Evolutionary conservation across 1,140 invertebrate species (phyloP).

Genomic region (Drosophila pachea): DNA sequence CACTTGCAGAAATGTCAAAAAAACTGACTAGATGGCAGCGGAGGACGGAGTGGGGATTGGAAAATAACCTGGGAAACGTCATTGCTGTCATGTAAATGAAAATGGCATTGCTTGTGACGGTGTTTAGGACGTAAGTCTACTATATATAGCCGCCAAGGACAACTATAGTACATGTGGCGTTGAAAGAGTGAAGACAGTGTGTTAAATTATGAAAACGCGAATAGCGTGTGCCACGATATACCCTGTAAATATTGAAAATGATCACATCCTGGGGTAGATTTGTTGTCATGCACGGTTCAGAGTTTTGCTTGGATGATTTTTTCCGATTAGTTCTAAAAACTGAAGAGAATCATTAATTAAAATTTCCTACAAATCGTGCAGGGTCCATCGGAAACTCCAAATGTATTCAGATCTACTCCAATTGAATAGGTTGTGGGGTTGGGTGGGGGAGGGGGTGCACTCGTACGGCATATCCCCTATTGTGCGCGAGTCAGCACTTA

Average conservation of each 20-base stretch:
- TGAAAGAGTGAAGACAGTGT: conserved; percentile 46
- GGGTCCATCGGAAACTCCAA: too few species aligned
- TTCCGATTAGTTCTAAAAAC: too few species aligned
- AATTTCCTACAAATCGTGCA: too few species aligned
- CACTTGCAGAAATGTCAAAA: conserved; percentile 12
- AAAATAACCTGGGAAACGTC: conserved; percentile 4
- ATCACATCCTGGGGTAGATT: too few species aligned
- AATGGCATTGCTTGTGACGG: conserved; percentile 36
- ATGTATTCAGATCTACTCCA: not conserved
- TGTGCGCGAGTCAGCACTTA: conserved; percentile 43
- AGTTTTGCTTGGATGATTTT: too few species aligned
- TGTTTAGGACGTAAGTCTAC: conserved; percentile 12
- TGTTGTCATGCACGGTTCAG: too few species aligned
- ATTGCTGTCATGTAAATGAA: conserved; percentile 41
- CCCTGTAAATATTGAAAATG: too few species aligned
- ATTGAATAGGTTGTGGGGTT: too few species aligned
- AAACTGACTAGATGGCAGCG: conserved; percentile 8
- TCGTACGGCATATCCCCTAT: conserved; percentile 15
- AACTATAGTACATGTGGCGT: conserved; percentile 10
- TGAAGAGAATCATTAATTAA: too few species aligned
- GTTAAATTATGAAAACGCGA: conserved; percentile 66
- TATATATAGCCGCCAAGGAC: conserved; percentile 38
- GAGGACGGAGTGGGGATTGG: not conserved
- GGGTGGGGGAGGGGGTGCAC: conserved; percentile 36
- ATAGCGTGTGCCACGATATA: conserved; percentile 47